Base-by-base conservation (phyloP, 2,888 invertebrate species). In the Luperina nickerlii region DNA sequence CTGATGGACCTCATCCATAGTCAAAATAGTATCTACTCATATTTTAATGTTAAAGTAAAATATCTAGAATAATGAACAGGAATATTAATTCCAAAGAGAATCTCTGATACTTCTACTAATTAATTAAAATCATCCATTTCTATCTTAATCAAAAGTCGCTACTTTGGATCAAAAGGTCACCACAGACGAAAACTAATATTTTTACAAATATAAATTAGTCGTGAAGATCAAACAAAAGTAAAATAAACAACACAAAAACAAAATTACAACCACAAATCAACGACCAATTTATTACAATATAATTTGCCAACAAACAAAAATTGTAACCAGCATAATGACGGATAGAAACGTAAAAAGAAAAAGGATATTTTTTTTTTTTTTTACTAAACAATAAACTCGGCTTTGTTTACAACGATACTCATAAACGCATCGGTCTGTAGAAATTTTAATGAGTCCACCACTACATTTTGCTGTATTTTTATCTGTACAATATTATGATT, bases 401-500 rank as follows among this genome's bases (percentile, higher is more conserved):
- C 51, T 79, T 79, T 78, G 42, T 51, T 63, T 54, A 77, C 90
- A 91, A 90, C 90, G 86, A 88, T 90, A 89, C 95, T 95, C 87
- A 86, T 90, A 84, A 91, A 94, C 88, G 91, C 95, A 95, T 92
- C 90, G 93, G 92, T 80, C 92, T 92, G 93, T 92, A 91, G 91
- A 93, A 94, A 95, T 95, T 96, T 96, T 96, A 96, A 96, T 95
- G 96, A 96, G 94, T 92, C 91, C 90, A 86, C 91, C 90, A 89
- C 90, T 88, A 90, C 88, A 91, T 83, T 51, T 63, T 79, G 7
- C 27, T 76, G 18, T 78, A 76, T 76, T 76, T 76, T 48, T 48
- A 45, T 27, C 18, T 11, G 42, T 51, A 76, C 42, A 79, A 42
- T 79, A 76, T 79, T 54, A 79, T 63, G 42, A 54, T 79, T 78